Percentiles rank a stretch among this genome's conserved stretches.
Evolutionary conservation across 2,113 vertebrate genomes (phyloP).

Genomic region (Oreochromis aureus): DNA sequence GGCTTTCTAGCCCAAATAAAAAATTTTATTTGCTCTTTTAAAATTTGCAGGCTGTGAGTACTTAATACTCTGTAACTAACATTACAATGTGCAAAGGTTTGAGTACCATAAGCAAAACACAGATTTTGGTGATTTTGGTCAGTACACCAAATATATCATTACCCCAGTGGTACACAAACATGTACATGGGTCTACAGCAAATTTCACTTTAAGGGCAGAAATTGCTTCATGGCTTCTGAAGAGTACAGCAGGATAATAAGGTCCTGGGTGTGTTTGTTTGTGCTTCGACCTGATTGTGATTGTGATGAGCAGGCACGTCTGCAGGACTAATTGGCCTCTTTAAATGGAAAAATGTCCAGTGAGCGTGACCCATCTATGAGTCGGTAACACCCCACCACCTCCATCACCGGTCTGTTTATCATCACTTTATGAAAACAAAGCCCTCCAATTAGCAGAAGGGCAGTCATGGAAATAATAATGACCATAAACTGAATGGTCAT

Average conservation of each 20-base stretch:
- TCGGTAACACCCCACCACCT: background rate
- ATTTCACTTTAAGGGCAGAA: slow-evolving; percentile 6
- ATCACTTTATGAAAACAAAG: slow-evolving; percentile 47
- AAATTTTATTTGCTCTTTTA: background rate
- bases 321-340: slow-evolving; percentile 61
- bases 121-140: background rate
- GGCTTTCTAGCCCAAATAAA: background rate
- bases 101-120: background rate
- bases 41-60: background rate
- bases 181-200: background rate
- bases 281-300: slow-evolving; percentile 37
- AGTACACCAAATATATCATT: background rate
- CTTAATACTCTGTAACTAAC: no score
- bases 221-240: slow-evolving; percentile 26
- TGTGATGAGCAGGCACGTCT: slow-evolving; percentile 39
- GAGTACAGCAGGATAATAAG: slow-evolving; percentile 45
- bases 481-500: slow-evolving; percentile 9
- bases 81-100: background rate
- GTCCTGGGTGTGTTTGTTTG: slow-evolving; percentile 56
- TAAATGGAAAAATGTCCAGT: slow-evolving; percentile 57
- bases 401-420: background rate
- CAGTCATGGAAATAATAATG: slow-evolving; percentile 39
- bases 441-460: slow-evolving; percentile 46
- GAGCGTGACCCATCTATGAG: slow-evolving; percentile 39
- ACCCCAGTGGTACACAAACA: background rate